phyloP scores from a whole-genome alignment of 2,888 invertebrate genomes.

The Timema podura region DNA sequence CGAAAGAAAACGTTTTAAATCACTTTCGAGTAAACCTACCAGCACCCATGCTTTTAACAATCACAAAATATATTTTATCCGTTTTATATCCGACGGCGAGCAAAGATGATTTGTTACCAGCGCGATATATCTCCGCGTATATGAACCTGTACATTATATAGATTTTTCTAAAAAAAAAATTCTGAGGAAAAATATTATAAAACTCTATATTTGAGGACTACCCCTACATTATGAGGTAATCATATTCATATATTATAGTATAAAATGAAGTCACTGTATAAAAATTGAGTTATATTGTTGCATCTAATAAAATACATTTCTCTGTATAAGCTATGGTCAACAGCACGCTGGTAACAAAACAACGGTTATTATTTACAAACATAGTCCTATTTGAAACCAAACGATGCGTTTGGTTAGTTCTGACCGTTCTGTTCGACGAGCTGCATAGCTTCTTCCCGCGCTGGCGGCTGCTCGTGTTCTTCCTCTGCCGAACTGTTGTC shows the following conservation, averaged over 20 bases:
- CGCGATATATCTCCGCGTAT: neutral
- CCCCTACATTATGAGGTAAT: constrained; percentile 8
- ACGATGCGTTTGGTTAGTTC: constrained; percentile 27
- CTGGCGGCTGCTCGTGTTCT: constrained; percentile 27
- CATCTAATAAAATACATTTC: no score
- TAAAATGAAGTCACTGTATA: constrained; percentile 12
- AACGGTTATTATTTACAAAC: neutral
- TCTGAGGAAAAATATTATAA: constrained; percentile 18
- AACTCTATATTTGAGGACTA: constrained; percentile 9
- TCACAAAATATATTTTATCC: constrained; percentile 26
- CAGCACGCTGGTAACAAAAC: constrained; percentile 16
- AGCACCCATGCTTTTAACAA: constrained; percentile 31
- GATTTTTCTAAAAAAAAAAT: neutral
- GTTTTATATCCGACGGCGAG: neutral
- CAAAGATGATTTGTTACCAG: neutral
- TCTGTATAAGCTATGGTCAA: neutral
- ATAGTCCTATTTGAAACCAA: neutral
- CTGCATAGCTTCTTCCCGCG: constrained; percentile 28
- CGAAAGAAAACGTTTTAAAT: neutral
- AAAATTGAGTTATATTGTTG: neutral
- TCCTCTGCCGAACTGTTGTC: constrained; percentile 28
- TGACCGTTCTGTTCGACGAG: constrained; percentile 32
- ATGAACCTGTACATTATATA: no score
- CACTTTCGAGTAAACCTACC: constrained; percentile 23
- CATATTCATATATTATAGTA: constrained; percentile 4